Base-by-base conservation (phyloP, 2,797 vertebrate species). In the Brachymystax lenok region DNA sequence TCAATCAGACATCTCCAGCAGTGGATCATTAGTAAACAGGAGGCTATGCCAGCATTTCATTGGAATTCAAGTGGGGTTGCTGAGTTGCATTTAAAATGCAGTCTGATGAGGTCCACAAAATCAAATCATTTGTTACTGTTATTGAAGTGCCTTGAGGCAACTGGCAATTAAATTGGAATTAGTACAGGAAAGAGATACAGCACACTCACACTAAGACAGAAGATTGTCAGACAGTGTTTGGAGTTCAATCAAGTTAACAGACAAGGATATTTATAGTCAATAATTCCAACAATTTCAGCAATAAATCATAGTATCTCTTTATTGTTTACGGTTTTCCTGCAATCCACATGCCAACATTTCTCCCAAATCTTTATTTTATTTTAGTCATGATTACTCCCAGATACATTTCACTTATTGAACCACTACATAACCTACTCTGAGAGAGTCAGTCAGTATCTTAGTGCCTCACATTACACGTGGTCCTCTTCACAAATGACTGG, bases 131-230 rank as follows among this genome's bases (percentile, higher is more conserved):
- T 99, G 98, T 99, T 99, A 98, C 97, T 98, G 96, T 98, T 98
- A 98, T 98, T 98, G 97, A 99, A 98, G 97, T 97, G 97, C 97
- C 97, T 98, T 97, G 96, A 96, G 98, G 98, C 98, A 97, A 98
- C 96, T 98, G 97, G 97, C 98, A 99, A 99, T 99, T 99, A 99
- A 99, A 99, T 98, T 98, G 97, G 98, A 99, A 99, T 99, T 99
- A 99, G 98, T 97, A 94, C 91, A 82, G 92, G 94, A 95, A 94
- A 93, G 94, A 94, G 93, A 95, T 94, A 94, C 93, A 92, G 92
- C 93, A 91, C 90, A 93, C 92, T 95, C 95, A 94, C 94, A 93
- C 93, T 93, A 93, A 94, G 91, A 92, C 90, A 92, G 89, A 87
- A 92, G 91, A 93, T 88, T 93, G 92, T 92, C 93, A 94, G 91